A percentile compares a stretch with the other conserved stretches of the same genome.
Conservation (phyloP, 30 jellyfish, hydroid and myxozoan species). For the Aurelia aurita complex sp. Pacific region DNA sequence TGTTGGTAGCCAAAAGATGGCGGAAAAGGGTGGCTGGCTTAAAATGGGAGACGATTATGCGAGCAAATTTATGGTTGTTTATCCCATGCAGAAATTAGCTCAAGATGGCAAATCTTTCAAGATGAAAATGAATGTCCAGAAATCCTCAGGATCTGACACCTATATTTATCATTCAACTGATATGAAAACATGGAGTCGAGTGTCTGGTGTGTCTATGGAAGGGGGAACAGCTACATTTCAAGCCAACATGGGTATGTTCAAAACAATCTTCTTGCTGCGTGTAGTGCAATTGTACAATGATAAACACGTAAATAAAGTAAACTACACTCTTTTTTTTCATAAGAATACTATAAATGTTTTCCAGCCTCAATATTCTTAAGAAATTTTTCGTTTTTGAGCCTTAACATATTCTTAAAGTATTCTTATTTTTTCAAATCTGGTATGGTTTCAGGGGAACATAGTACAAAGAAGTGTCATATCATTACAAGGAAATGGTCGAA, state of each 20-base stretch:
- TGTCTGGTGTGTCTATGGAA: conserved; percentile 38
- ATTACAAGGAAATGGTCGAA: no score
- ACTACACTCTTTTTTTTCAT: no score
- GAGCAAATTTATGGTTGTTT: conserved; percentile 72
- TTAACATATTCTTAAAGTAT: no score
- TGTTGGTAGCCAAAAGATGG: conserved; percentile 19
- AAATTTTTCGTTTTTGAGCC: no score
- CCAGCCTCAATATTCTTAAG: no score
- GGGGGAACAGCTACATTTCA: conserved; percentile 67
- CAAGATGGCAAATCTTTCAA: conserved; percentile 70
- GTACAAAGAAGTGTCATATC: no score
- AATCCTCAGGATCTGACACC: conserved; percentile 27
- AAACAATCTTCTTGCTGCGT: no score
- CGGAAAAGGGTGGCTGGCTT: conserved; percentile 35
- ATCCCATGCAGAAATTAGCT: conserved; percentile 59
- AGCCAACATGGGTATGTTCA: conserved; percentile 61
- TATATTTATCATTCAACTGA: conserved; percentile 76
- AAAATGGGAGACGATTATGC: conserved; percentile 73
- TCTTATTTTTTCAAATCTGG: no score
- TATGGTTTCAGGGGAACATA: no score
- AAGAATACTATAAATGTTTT: no score
- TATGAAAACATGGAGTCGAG: conserved; percentile 67
- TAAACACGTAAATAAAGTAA: no score
- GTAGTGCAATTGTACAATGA: no score
- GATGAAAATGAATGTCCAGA: conserved; percentile 75